Percentiles rank a stretch among this genome's conserved stretches.
Conservation (phyloP, 2,888 invertebrate genomes). For the Parnassius orleans region DNA sequence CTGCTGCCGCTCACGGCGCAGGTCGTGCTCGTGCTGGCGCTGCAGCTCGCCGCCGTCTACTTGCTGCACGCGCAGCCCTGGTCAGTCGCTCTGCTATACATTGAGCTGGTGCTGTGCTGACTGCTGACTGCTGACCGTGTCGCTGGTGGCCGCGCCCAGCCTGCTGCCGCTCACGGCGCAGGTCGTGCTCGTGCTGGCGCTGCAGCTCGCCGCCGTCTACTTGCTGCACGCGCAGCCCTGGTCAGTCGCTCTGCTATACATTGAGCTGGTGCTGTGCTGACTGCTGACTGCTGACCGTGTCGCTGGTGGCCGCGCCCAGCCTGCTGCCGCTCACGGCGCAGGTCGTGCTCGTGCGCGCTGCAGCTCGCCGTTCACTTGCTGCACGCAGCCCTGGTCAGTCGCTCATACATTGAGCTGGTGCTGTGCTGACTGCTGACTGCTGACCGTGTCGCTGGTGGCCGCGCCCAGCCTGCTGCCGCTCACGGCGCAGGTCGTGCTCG, state of each 20-base stretch:
- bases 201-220: conserved; percentile 77
- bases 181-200: conserved; percentile 79
- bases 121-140: conserved; percentile 87
- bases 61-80: conserved; percentile 81
- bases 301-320: conserved; percentile 82
- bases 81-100: conserved; percentile 84
- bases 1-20: conserved; percentile 87
- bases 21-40: conserved; percentile 79
- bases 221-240: conserved; percentile 81
- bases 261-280: conserved; percentile 89
- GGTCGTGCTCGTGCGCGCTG: conserved; percentile 84
- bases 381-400: conserved; percentile 80
- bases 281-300: conserved; percentile 87
- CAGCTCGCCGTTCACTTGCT: conserved; percentile 88
- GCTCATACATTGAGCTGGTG: conserved; percentile 83
- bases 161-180: conserved; percentile 87
- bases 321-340: conserved; percentile 87
- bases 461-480: conserved; percentile 85
- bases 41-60: conserved; percentile 77
- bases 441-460: conserved; percentile 86
- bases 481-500: conserved; percentile 83
- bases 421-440: conserved; percentile 84
- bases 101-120: conserved; percentile 89
- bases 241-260: conserved; percentile 84
- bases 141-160: conserved; percentile 84